Percentiles rank a stretch among this genome's conserved stretches.
Evolutionary conservation across 2,797 vertebrate species (phyloP).

Genomic region (Anniella stebbinsi): DNA sequence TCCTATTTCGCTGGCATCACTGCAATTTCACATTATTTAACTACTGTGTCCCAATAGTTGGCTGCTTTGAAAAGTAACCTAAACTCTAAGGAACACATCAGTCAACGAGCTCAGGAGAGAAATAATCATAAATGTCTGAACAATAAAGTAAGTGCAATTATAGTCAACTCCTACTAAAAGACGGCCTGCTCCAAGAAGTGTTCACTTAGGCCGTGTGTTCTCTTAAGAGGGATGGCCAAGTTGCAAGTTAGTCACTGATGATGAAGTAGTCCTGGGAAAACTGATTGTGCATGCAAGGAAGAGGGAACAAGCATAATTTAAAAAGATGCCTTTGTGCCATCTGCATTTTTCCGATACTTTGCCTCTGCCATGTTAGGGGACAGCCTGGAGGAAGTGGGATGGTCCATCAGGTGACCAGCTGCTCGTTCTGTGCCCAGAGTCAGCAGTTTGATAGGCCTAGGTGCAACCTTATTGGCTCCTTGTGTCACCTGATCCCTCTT

Average conservation of each 20-base stretch:
- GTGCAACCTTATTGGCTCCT: neutral
- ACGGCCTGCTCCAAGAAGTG: neutral
- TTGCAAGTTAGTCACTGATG: neutral
- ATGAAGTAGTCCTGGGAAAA: neutral
- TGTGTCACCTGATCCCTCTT: neutral
- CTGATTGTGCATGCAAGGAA: neutral
- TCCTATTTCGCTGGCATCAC: constrained; percentile 86
- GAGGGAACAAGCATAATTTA: neutral
- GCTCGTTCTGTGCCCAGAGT: neutral
- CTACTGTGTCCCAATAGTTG: constrained; percentile 80
- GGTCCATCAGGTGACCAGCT: neutral
- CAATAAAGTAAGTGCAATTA: constrained; percentile 62
- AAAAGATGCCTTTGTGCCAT: neutral
- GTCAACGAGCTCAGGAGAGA: constrained; percentile 63
- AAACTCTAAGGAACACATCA: constrained; percentile 59
- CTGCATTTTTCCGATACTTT: neutral
- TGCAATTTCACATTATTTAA: constrained; percentile 86
- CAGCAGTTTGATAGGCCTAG: neutral
- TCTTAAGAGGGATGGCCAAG: neutral
- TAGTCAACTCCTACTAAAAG: constrained; percentile 26
- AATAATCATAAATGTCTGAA: constrained; percentile 61
- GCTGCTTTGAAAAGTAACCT: constrained; percentile 73
- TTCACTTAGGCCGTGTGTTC: neutral
- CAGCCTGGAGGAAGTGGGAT: no score
- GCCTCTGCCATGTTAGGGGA: neutral